phyloP scores from a whole-genome alignment of 2,888 invertebrate genomes.

The Bruchidius siliquastri region DNA sequence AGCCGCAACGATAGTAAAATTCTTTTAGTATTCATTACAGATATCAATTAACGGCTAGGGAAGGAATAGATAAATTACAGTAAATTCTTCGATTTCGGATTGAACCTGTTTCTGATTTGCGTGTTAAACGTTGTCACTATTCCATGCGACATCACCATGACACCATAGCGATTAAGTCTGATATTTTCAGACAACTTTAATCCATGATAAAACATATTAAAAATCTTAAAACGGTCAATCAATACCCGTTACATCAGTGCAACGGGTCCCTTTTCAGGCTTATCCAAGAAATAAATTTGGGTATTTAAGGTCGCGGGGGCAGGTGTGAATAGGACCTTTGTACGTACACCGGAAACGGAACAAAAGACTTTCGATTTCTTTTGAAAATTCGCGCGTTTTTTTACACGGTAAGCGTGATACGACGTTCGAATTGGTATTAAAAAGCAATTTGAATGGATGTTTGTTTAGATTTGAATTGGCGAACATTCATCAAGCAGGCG shows the following conservation, averaged over 20 bases:
- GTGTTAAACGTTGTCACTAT: too few relatives aligned
- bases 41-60: too few relatives aligned
- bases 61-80: too few relatives aligned
- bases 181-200: too few relatives aligned
- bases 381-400: constrained; percentile 22
- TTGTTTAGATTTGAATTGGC: constrained; percentile 16
- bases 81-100: too few relatives aligned
- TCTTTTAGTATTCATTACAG: too few relatives aligned
- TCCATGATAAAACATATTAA: not conserved
- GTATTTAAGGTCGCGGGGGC: not conserved
- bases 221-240: not conserved
- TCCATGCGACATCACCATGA: too few relatives aligned
- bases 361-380: constrained; percentile 15
- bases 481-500: not conserved
- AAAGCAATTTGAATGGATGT: constrained; percentile 21
- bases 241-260: not conserved
- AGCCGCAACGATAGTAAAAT: too few relatives aligned
- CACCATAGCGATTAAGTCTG: too few relatives aligned
- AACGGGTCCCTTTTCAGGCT: not conserved
- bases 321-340: not conserved
- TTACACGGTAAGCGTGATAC: constrained; percentile 22
- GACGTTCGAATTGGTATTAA: constrained; percentile 21
- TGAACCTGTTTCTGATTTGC: too few relatives aligned
- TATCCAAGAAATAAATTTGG: not conserved
- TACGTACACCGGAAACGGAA: constrained; percentile 2